Base-by-base conservation (phyloP, 2,113 vertebrate genomes). In the Dicaeum eximium region DNA sequence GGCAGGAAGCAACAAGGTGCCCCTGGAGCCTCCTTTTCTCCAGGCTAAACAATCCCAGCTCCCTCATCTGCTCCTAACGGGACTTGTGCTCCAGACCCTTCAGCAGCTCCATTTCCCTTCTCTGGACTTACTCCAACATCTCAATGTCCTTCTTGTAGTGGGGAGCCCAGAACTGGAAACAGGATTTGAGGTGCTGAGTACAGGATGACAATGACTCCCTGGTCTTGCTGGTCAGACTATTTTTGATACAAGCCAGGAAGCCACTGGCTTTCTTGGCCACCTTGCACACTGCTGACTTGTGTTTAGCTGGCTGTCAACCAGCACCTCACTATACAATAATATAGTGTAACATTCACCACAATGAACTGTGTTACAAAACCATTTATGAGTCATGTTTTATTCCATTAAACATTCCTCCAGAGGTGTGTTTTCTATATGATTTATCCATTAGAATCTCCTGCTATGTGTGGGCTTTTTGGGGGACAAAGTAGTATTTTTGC, bases 311-410 rank as follows among this genome's bases (percentile, higher is more conserved):
- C n/a, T 69, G 25, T 28, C 25, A 48, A 40, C 1, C 47, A 82
- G 24, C 47, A 48, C 6, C 3, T 10, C 6, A 15, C 16, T 13
- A 27, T 2, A 45, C 45, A 60, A 19, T 28, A 54, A 75, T 14
- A 35, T 2, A 21, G 19, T n/a, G n/a, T 2, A 60, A n/a, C n/a
- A 24, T 6, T 54, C n/a, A 75, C 10, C 33, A 77, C 0, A 0
- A 8, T 25, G 13, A 86, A 42, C 8, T 45, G 2, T 10, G 22
- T 40, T 64, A 48, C 30, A 38, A 51, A 92, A 56, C 25, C 15
- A 19, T 61, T 53, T 53, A 47, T 4, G 3, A 66, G 18, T 37
- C 37, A 9, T 16, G 15, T 73, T 92, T 57, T 60, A 7, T 53
- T 80, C 47, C 48, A 35, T 25, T 64, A 72, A 92, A 65, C 37